A percentile compares a stretch with the other conserved stretches of the same genome.
These are phyloP conservation scores for Mylabris phalerata DNA, from an alignment of 1,140 invertebrate species.

Conservation along the genomic window DNA sequence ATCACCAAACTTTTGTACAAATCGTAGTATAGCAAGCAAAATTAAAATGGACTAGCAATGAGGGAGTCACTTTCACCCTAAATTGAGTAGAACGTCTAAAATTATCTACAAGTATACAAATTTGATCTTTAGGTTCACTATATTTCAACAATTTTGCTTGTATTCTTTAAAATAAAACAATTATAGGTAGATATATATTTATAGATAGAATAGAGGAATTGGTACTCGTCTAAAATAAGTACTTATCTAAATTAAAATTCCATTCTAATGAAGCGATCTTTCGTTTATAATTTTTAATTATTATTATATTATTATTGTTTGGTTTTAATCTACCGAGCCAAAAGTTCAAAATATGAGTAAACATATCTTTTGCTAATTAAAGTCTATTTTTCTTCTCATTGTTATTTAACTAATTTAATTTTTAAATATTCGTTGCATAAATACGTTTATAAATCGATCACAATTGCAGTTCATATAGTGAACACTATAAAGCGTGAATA, in stretches of 20 bases:
- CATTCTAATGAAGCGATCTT: neutral
- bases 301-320: neutral
- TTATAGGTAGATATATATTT: neutral
- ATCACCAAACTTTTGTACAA: no score
- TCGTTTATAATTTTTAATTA: neutral
- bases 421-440: constrained; percentile 41
- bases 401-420: constrained; percentile 24
- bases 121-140: constrained; percentile 36
- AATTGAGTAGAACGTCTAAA: constrained; percentile 27
- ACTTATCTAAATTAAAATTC: neutral
- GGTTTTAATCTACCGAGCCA: constrained; percentile 7
- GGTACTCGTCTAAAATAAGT: neutral
- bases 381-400: constrained; percentile 19
- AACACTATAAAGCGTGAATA: constrained; percentile 42
- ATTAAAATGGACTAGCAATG: no score
- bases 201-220: constrained; percentile 5
- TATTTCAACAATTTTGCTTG: constrained; percentile 33
- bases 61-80: no score
- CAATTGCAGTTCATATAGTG: constrained; percentile 43
- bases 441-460: constrained; percentile 40
- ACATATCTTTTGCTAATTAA: neutral
- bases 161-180: no score
- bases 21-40: no score
- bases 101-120: constrained; percentile 39
- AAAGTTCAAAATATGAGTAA: constrained; percentile 14